Conservation (phyloP, 2,797 vertebrate genomes). For the Meriones psammophilus region DNA sequence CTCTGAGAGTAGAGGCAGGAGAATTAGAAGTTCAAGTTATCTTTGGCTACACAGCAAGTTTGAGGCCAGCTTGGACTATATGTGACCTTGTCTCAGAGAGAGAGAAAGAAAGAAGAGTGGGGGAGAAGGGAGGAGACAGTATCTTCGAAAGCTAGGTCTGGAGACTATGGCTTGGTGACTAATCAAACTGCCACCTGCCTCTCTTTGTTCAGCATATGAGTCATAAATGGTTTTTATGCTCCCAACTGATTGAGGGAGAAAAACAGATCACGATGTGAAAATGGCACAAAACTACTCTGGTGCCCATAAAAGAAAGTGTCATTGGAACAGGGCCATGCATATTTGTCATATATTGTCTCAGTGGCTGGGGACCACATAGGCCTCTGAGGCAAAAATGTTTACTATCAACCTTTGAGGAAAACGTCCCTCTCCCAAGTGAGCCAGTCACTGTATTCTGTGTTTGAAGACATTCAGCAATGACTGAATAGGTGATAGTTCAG, state of each 20-base stretch:
- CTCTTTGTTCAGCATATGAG: not conserved
- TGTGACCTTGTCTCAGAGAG: not conserved
- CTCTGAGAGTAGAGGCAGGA: not conserved
- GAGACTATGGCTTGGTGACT: not conserved
- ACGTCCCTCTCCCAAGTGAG: not conserved
- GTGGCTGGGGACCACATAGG: slow-evolving; percentile 14
- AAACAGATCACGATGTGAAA: not conserved
- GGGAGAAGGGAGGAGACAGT: not conserved
- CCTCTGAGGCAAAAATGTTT: slow-evolving; percentile 63
- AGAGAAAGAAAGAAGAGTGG: not conserved
- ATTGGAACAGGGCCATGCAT: not conserved
- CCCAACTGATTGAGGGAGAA: not conserved
- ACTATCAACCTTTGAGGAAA: slow-evolving; percentile 12
- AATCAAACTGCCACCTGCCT: not conserved
- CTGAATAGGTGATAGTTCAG: not conserved
- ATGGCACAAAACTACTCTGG: not conserved
- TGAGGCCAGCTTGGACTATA: not conserved
- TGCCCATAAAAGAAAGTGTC: slow-evolving; percentile 27
- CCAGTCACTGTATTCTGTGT: not conserved
- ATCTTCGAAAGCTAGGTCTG: not conserved
- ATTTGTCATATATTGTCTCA: not conserved
- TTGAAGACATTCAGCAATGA: slow-evolving; percentile 36
- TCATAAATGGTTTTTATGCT: not conserved
- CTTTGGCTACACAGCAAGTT: not conserved
- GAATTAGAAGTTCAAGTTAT: not conserved